Evolutionary conservation across 2,888 invertebrate species (phyloP).

Genomic region (Eueremaeus valkanovi): DNA sequence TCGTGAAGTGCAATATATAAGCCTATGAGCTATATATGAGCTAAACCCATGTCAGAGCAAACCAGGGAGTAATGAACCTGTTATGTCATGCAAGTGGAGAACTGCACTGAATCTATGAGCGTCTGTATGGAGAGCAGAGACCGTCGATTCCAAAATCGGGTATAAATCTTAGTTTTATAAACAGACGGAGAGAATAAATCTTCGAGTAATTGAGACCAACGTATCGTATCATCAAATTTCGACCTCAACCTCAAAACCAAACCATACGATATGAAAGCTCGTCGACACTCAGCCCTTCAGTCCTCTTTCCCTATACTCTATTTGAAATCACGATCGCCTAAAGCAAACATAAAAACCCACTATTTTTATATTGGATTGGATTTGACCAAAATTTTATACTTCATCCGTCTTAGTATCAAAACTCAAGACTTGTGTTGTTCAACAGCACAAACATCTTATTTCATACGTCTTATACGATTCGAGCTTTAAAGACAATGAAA

Average conservation of each 20-base stretch:
- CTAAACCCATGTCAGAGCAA: slow-evolving; percentile 5
- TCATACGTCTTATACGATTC: neutral
- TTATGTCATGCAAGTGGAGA: neutral
- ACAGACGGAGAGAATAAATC: neutral
- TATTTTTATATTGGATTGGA: slow-evolving; percentile 14
- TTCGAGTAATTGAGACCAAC: slow-evolving; percentile 18
- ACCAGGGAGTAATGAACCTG: slow-evolving; percentile 34
- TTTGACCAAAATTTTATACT: neutral
- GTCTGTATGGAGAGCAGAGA: neutral
- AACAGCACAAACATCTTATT: neutral
- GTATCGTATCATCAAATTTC: slow-evolving; percentile 23
- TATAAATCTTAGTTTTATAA: neutral
- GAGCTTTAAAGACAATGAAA: too few species aligned
- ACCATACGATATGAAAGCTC: neutral
- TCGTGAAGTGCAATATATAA: neutral
- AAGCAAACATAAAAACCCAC: slow-evolving; percentile 21
- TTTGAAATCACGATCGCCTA: slow-evolving; percentile 9
- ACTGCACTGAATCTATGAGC: neutral
- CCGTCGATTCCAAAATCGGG: neutral
- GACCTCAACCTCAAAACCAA: slow-evolving; percentile 21
- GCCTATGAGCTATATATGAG: slow-evolving; percentile 11
- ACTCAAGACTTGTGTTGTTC: neutral
- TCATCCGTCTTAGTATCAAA: neutral
- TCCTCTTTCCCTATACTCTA: neutral
- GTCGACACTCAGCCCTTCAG: neutral